Evolutionary conservation across 2,113 vertebrate species (phyloP), one percentile per base, ranked within the genome.

Genomic region (Beaufortia kweichowensis): DNA sequence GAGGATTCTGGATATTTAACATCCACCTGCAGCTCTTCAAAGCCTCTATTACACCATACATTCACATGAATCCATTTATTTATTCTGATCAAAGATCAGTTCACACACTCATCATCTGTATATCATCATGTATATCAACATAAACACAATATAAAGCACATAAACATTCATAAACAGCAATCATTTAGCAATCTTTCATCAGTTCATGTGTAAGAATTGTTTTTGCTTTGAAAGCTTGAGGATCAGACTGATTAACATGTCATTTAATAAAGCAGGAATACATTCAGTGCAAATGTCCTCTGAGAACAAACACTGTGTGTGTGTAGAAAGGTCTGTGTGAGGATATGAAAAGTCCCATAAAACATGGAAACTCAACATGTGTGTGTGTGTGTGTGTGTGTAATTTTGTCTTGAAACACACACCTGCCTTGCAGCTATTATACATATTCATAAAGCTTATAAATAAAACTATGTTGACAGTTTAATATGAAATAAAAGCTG

Each of bases 361-460:
- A n/a, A n/a, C n/a, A n/a, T n/a, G n/a, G n/a, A n/a, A n/a, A n/a
- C n/a, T n/a, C n/a, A n/a, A n/a, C 2, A 6, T 33, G 31, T 3
- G 31, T 33, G 31, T 33, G 33, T 35, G 33, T 35, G 33, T 35
- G 33, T 5, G 59, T 59, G 29, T 23, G 50, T 55, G 23, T 23
- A 28, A 46, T 26, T 12, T 48, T 46, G 56, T 57, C 71, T 68
- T 39, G 19, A 56, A 48, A 15, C 35, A 70, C 70, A 70, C 48
- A n/a, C 82, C 62, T 73, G 62, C 83, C 88, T 86, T 61, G 72
- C 41, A 83, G 86, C 81, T 59, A 79, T 86, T 60, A 82, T 87
- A 79, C 86, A 91, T 87, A 89, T 89, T 88, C 83, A 89, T 88
- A 80, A 81, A 86, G 48, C 41, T 82, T 75, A 81, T 78, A 79